phyloP scores from a whole-genome alignment of 37 sponge, comb jelly and placozoan species.

The Cliona cf. orientalis region DNA sequence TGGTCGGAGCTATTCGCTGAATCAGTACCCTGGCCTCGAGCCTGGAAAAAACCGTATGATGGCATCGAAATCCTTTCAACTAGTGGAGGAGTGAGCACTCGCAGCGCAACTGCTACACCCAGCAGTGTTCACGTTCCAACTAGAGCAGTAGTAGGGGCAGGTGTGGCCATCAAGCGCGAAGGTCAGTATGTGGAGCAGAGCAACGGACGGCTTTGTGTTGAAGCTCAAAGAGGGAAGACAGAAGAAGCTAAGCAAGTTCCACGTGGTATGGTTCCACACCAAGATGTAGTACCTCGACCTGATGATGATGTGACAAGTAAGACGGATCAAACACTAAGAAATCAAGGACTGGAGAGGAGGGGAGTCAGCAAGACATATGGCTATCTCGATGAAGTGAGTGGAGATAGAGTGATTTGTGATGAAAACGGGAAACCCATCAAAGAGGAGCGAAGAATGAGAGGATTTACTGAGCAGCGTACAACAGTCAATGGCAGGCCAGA shows the following conservation, averaged over 20 bases:
- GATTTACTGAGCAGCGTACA: neutral
- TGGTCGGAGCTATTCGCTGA: conserved; percentile 31
- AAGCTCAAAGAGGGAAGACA: neutral
- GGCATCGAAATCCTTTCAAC: neutral
- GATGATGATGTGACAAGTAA: neutral
- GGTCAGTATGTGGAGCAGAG: neutral
- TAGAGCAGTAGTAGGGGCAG: neutral
- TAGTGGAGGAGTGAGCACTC: conserved; percentile 23
- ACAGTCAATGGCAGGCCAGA: neutral
- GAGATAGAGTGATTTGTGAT: neutral
- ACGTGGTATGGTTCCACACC: neutral
- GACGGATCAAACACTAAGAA: neutral
- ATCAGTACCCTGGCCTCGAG: conserved; percentile 34
- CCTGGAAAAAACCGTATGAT: conserved; percentile 2
- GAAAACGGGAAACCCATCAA: neutral
- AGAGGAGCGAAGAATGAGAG: neutral
- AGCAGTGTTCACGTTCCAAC: no score
- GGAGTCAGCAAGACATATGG: neutral
- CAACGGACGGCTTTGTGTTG: neutral
- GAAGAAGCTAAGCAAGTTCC: neutral
- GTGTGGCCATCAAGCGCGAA: neutral
- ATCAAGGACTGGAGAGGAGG: neutral
- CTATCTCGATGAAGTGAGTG: neutral
- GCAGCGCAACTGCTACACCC: neutral
- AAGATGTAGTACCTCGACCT: neutral